Percentiles rank a stretch among this genome's conserved stretches.
phyloP scores from a whole-genome alignment of 2,888 invertebrate species.

The Tupiocoris notatus region DNA sequence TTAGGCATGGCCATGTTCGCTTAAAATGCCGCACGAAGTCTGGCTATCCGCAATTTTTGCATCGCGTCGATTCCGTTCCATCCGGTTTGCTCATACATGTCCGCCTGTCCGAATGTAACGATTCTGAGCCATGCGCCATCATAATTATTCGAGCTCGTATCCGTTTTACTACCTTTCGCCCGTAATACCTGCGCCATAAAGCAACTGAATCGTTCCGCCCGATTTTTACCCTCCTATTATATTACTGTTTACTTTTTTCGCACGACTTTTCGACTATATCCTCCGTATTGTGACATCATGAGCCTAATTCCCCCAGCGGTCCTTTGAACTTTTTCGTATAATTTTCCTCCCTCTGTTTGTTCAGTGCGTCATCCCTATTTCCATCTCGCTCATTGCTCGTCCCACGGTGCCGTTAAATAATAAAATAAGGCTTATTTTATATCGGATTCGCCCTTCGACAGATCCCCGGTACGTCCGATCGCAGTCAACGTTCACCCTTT shows the following conservation, averaged over 20 bases:
- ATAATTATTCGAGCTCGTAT: no score
- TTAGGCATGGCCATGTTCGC: no score
- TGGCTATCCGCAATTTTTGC: no score
- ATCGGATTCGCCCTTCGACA: conserved; percentile 12
- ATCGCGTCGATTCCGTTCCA: no score
- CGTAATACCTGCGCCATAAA: no score
- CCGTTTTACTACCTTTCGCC: no score
- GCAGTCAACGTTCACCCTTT: neutral
- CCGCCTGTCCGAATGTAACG: no score
- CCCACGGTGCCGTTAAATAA: conserved; percentile 11
- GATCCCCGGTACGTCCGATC: neutral
- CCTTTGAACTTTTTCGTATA: conserved; percentile 13
- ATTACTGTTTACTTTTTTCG: neutral
- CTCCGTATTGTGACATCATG: conserved; percentile 20
- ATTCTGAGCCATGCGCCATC: no score
- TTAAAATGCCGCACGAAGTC: no score
- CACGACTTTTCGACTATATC: neutral
- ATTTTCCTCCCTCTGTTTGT: conserved; percentile 12
- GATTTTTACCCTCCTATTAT: neutral
- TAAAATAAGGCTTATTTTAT: conserved; percentile 35
- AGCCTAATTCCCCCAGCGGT: conserved; percentile 1
- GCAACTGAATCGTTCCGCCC: neutral
- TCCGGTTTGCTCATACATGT: no score
- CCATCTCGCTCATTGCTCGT: neutral
- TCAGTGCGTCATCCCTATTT: conserved; percentile 4